Conservation (phyloP, 2,113 vertebrate species). For the Oryctolagus cuniculus region DNA sequence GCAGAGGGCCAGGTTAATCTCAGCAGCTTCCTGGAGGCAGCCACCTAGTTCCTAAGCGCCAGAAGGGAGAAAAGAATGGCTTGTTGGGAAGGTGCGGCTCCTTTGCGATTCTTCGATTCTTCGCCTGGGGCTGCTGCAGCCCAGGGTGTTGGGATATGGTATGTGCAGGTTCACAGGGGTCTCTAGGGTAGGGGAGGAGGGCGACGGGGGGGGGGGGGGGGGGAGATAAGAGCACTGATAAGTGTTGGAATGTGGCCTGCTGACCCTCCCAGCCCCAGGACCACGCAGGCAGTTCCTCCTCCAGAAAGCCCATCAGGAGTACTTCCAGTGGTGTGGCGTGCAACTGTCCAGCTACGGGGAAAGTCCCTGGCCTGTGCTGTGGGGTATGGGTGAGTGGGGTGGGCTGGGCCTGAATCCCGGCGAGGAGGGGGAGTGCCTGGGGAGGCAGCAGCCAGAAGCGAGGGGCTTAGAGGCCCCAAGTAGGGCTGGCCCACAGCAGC, state of each 20-base stretch:
- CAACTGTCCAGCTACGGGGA: not conserved
- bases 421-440: not conserved
- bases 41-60: not conserved
- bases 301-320: conserved; percentile 31
- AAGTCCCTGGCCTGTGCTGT: not conserved
- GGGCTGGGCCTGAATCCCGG: not conserved
- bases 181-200: not conserved
- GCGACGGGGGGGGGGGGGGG: not conserved
- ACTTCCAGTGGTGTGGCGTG: too few species aligned
- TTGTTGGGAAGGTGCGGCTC: not conserved
- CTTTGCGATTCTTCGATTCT: not conserved
- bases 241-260: not conserved
- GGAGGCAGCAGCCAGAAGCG: not conserved
- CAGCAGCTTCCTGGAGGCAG: not conserved
- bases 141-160: not conserved
- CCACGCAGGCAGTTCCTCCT: not conserved
- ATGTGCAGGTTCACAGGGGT: not conserved
- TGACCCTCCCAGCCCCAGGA: not conserved
- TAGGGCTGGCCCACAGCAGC: conserved; percentile 31
- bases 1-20: not conserved
- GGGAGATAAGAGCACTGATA: conserved; percentile 35
- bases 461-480: conserved; percentile 37
- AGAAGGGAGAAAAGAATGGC: not conserved
- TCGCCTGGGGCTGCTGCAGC: not conserved
- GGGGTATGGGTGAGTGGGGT: not conserved